A percentile compares a stretch with the other conserved stretches of the same genome.
These are phyloP conservation scores for Halcyon malimbica DNA, from an alignment of 2,113 vertebrate genomes.

Conservation along the genomic window DNA sequence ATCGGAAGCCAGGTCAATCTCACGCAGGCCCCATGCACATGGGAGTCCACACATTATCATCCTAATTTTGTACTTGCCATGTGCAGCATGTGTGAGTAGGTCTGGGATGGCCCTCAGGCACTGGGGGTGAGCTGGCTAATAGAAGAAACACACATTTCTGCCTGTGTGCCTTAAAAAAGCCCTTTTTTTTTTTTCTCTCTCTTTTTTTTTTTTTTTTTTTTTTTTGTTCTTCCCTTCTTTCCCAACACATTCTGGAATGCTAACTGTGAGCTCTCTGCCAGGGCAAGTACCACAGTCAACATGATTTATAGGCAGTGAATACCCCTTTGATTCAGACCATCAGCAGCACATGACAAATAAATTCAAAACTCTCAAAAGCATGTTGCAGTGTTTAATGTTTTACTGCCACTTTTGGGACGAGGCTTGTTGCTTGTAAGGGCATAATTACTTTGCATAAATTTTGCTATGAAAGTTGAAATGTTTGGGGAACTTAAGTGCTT, in stretches of 20 bases:
- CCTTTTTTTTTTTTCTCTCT: not conserved
- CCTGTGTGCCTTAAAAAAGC: not conserved
- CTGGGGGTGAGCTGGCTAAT: not conserved
- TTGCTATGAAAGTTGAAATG: not conserved
- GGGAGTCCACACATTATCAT: not conserved
- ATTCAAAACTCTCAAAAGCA: not conserved
- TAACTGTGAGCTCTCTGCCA: not conserved
- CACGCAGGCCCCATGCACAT: fast-evolving
- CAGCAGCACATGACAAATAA: fast-evolving
- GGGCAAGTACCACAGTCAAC: not conserved
- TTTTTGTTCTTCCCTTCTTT: not conserved
- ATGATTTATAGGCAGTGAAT: not conserved
- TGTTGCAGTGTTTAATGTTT: not conserved
- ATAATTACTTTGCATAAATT: not conserved
- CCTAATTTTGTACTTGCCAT: not conserved
- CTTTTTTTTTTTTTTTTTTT: not conserved
- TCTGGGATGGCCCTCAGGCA: not conserved
- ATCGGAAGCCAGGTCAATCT: not conserved
- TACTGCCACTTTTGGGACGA: not conserved
- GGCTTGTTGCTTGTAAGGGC: not conserved
- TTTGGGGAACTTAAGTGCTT: not conserved
- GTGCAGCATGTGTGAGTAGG: not conserved
- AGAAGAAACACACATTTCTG: not conserved
- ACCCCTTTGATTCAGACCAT: not conserved
- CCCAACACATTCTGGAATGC: not conserved